phyloP scores from a whole-genome alignment of 2,888 invertebrate genomes.

The Athetis lepigone region DNA sequence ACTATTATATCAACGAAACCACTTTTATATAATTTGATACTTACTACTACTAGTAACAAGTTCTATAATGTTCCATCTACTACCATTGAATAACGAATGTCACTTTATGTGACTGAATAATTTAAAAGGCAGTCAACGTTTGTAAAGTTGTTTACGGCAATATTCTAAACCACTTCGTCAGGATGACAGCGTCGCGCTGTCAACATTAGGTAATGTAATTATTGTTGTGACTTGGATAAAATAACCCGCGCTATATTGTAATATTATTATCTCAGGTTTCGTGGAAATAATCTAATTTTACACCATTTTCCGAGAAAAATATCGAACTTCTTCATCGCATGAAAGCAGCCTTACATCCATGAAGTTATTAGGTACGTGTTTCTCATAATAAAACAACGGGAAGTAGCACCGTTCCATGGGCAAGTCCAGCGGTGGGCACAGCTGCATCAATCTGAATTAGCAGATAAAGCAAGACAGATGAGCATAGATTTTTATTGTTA shows the following conservation, averaged over 20 bases:
- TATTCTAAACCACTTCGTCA: slow-evolving; percentile 4
- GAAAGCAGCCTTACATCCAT: not conserved
- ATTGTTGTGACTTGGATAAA: not conserved
- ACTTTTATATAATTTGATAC: not conserved
- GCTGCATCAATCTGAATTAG: slow-evolving; percentile 3
- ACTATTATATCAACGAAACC: not conserved
- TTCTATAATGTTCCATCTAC: not conserved
- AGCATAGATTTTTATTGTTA: not conserved
- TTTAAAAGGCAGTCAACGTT: slow-evolving; percentile 35
- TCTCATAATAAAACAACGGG: not conserved
- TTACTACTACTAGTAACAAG: not conserved
- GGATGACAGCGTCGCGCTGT: not conserved
- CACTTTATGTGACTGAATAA: slow-evolving; percentile 35
- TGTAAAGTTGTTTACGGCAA: slow-evolving; percentile 25
- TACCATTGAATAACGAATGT: slow-evolving; percentile 1
- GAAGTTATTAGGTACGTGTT: not conserved
- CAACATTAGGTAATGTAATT: not conserved
- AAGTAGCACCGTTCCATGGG: not conserved
- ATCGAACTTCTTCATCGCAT: not conserved
- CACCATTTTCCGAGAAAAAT: not conserved
- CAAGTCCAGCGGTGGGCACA: not conserved
- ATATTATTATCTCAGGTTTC: not conserved
- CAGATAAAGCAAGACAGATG: not conserved
- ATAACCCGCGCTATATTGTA: not conserved
- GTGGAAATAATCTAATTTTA: not conserved